Evolutionary conservation across 2,797 vertebrate genomes (phyloP), one percentile per base, ranked within the genome.

Genomic region (Sebastes ruberrimus): DNA sequence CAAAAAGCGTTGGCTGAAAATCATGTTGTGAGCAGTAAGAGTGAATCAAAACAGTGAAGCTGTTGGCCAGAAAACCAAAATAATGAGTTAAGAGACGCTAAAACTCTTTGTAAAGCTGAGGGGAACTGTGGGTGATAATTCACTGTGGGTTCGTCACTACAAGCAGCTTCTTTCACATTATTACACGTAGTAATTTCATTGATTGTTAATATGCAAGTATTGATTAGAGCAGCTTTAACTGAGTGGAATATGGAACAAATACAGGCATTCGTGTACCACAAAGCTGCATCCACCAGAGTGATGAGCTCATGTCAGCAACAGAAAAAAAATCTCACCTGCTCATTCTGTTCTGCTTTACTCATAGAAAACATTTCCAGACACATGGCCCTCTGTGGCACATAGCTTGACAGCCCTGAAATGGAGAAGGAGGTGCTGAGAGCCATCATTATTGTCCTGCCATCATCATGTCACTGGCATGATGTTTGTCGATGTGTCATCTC

Each of bases 401-500:
- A 27, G 27, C 25, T 30, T 61, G 49, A 76, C 25, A 76, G 57
- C 52, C 30, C 60, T 65, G 64, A 82, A 70, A 71, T 53, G 59
- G 16, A 75, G 70, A 77, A 76, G 35, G 33, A 81, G 67, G 62
- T 69, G 71, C 42, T 56, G 77, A 79, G 72, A 77, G 59, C 35
- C 70, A 57, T 81, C 67, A 74, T 88, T 74, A 70, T 20, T 57
- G 64, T 28, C 66, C 61, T 32, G 81, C 69, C 75, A 74, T 83
- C 76, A 84, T 76, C 46, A 73, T 76, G 77, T 85, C 62, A 49
- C 56, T 70, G 83, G n/a, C 69, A 62, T 73, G 46, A 57, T 60
- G 62, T 69, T 55, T 81, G 80, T 83, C 74, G 56, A 81, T 65
- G 71, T 80, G 76, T 85, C 78, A 78, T 64, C 60, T 82, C 68